phyloP scores from a whole-genome alignment of 2,113 vertebrate species.

The Pomatostomus ruficeps region DNA sequence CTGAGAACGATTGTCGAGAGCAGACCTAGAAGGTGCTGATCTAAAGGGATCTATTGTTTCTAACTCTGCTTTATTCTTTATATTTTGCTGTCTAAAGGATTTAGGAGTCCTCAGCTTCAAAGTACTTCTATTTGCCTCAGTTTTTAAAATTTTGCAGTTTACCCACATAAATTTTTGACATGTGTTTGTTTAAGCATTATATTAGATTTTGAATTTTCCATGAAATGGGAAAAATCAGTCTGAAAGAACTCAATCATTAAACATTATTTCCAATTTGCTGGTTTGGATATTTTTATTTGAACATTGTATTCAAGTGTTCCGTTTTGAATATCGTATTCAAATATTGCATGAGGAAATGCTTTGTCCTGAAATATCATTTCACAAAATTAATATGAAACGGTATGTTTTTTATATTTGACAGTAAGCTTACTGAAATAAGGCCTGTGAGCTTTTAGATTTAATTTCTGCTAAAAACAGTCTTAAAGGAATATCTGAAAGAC shows the following conservation, averaged over 20 bases:
- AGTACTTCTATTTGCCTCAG: background rate
- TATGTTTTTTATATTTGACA: background rate
- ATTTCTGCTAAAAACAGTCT: background rate
- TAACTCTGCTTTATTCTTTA: background rate
- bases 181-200: background rate
- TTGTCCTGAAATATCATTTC: background rate
- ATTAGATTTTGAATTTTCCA: background rate
- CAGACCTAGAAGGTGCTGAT: background rate
- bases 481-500: background rate
- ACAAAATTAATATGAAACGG: background rate
- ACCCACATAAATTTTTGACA: background rate
- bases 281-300: background rate
- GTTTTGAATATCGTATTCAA: background rate
- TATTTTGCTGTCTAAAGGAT: background rate
- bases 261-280: background rate
- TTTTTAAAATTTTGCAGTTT: background rate
- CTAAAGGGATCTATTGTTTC: background rate
- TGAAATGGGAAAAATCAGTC: background rate
- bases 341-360: background rate
- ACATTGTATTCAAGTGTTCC: background rate
- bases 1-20: background rate
- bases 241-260: background rate
- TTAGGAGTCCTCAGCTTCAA: background rate
- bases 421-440: background rate
- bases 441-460: background rate